phyloP scores from a whole-genome alignment of 2,888 invertebrate species.

The Furcula furcula region DNA sequence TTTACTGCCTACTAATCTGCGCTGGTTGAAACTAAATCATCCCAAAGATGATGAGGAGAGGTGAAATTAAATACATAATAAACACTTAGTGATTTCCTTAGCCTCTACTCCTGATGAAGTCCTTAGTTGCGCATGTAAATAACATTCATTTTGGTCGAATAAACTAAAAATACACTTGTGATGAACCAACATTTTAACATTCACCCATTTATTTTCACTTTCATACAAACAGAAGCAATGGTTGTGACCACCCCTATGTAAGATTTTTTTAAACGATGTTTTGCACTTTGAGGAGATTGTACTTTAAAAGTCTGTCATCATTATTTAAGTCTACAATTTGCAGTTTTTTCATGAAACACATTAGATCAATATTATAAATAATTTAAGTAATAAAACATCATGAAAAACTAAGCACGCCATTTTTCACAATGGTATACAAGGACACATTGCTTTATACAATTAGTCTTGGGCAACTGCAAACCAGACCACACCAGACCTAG shows the following conservation, averaged over 20 bases:
- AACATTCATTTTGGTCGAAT: slow-evolving; percentile 9
- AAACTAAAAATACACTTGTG: not conserved
- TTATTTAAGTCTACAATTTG: no score
- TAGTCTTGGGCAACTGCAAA: no score
- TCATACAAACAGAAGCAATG: not conserved
- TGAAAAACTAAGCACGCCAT: no score
- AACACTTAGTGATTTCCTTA: slow-evolving; percentile 47
- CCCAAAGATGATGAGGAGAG: slow-evolving; percentile 51
- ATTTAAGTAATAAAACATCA: no score
- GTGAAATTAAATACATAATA: slow-evolving; percentile 49
- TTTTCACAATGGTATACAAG: no score
- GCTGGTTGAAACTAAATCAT: slow-evolving; percentile 61
- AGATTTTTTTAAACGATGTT: not conserved
- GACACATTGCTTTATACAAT: no score
- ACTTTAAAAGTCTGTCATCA: no score
- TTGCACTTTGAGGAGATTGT: not conserved
- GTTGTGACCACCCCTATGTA: not conserved
- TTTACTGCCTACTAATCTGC: slow-evolving; percentile 67
- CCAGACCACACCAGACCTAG: no score
- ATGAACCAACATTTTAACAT: not conserved
- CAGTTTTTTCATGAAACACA: no score
- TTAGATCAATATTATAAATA: no score
- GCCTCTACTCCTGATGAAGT: slow-evolving; percentile 33
- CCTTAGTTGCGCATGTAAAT: slow-evolving; percentile 46
- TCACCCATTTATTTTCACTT: slow-evolving; percentile 4